Percentiles rank a stretch among this genome's conserved stretches.
Conservation (phyloP, 1,140 invertebrate species). For the Formica selysi region DNA sequence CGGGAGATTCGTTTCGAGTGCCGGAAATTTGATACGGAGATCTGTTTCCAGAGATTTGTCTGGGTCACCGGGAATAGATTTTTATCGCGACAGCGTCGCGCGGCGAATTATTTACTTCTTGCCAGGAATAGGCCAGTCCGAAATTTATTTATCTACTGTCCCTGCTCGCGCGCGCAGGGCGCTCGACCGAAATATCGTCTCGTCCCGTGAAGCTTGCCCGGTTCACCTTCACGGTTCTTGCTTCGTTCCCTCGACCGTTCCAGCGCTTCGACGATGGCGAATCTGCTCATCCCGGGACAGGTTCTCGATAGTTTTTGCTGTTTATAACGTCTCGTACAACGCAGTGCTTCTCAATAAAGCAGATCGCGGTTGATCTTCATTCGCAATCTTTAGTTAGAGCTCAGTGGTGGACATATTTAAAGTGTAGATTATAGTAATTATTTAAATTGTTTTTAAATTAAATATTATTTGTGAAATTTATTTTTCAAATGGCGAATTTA, state of each 20-base stretch:
- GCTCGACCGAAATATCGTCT: constrained; percentile 69
- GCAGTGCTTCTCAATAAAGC: constrained; percentile 52
- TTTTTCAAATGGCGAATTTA: no score
- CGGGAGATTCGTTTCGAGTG: neutral
- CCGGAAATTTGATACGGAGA: constrained; percentile 36
- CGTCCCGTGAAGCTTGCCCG: constrained; percentile 35
- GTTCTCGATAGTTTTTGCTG: constrained; percentile 50
- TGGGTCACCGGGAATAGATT: constrained; percentile 70
- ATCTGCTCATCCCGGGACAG: constrained; percentile 4
- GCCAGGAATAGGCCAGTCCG: constrained; percentile 64
- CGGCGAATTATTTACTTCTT: constrained; percentile 73
- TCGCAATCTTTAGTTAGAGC: neutral
- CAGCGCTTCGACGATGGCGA: constrained; percentile 27
- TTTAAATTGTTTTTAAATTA: no score
- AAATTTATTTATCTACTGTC: constrained; percentile 73
- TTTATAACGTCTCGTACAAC: constrained; percentile 24
- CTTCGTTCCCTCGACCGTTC: constrained; percentile 3
- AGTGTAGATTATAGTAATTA: no score
- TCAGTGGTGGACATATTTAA: no score
- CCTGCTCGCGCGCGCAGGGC: constrained; percentile 38
- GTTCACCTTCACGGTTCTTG: constrained; percentile 25
- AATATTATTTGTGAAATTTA: no score
- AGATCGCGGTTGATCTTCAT: neutral
- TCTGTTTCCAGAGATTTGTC: constrained; percentile 3
- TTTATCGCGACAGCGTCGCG: constrained; percentile 57